These are phyloP conservation scores for Morone saxatilis DNA, from an alignment of 2,113 vertebrate species.

Conservation along the genomic window DNA sequence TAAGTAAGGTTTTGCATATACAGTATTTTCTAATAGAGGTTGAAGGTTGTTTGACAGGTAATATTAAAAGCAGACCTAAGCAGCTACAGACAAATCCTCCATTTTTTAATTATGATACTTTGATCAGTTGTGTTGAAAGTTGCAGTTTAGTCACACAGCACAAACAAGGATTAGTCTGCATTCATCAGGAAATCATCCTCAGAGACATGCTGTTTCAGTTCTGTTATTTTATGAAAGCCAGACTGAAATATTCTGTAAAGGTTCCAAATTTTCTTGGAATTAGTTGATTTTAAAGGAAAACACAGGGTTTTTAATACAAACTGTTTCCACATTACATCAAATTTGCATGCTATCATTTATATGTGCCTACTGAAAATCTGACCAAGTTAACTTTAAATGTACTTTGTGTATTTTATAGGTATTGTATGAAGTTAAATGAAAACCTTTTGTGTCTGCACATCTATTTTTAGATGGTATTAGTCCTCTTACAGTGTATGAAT, in stretches of 20 bases:
- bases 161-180: slow-evolving; percentile 34
- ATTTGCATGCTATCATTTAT: neutral
- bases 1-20: neutral
- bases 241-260: slow-evolving; percentile 21
- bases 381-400: neutral
- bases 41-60: slow-evolving; percentile 41
- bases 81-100: slow-evolving; percentile 24
- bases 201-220: neutral
- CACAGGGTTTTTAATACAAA: neutral
- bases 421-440: slow-evolving; percentile 13
- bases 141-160: slow-evolving; percentile 34
- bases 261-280: neutral
- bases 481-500: slow-evolving; percentile 37
- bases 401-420: neutral
- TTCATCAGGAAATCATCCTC: slow-evolving; percentile 39
- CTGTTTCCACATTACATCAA: neutral
- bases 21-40: neutral
- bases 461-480: slow-evolving; percentile 46
- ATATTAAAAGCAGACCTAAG: slow-evolving; percentile 34
- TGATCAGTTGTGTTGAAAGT: slow-evolving; percentile 41
- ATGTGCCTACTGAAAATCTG: neutral
- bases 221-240: slow-evolving; percentile 33
- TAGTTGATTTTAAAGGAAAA: too few relatives aligned
- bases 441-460: neutral
- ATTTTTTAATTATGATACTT: slow-evolving; percentile 20